Conservation (phyloP, 2,797 vertebrate species). For the Chrysocyon brachyurus region DNA sequence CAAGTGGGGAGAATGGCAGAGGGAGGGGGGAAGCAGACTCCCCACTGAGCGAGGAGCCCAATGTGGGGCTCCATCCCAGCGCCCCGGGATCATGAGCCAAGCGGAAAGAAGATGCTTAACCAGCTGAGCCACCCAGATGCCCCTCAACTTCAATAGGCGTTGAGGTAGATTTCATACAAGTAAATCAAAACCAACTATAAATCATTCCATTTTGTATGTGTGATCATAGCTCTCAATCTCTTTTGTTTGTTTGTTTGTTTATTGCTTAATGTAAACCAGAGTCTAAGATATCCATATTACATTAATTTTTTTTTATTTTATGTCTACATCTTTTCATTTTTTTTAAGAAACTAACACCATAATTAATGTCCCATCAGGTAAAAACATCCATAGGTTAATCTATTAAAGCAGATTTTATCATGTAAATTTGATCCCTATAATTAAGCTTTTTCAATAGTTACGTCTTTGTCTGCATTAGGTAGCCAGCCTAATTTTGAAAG, state of each 20-base stretch:
- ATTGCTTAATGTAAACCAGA: not conserved
- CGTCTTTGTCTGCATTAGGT: not conserved
- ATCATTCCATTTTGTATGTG: not conserved
- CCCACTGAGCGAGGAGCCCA: no score
- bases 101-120: no score
- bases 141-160: slow-evolving; percentile 36
- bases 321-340: slow-evolving; percentile 35
- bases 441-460: not conserved
- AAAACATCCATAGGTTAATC: not conserved
- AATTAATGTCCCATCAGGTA: slow-evolving; percentile 6
- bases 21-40: no score
- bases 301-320: not conserved
- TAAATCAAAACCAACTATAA: slow-evolving; percentile 64
- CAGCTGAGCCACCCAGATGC: no score
- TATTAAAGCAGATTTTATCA: slow-evolving; percentile 5
- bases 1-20: no score
- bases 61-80: no score
- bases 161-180: slow-evolving; percentile 65
- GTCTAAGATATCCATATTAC: not conserved
- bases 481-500: slow-evolving; percentile 6
- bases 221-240: slow-evolving; percentile 5
- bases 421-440: not conserved
- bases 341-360: not conserved
- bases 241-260: not conserved
- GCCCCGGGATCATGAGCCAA: no score